Evolutionary conservation across 2,113 vertebrate species (phyloP).

Genomic region (Nannobrachium achirus): DNA sequence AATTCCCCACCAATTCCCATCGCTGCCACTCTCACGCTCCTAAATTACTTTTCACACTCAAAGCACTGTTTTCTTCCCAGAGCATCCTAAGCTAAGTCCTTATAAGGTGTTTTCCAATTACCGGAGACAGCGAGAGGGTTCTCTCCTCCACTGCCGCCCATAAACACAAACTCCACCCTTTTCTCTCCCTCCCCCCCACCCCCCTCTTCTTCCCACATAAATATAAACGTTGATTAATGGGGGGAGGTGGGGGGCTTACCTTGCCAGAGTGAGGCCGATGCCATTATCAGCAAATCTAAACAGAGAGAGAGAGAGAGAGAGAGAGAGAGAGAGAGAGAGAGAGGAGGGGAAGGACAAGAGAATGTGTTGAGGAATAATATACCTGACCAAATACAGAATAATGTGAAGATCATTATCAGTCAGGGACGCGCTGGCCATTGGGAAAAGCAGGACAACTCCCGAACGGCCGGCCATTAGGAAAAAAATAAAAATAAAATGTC

Average conservation of each 20-base stretch:
- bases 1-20: constrained; percentile 26
- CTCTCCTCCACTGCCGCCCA: constrained; percentile 31
- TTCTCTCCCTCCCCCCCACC: too few relatives aligned
- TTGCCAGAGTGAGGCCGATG: constrained; percentile 94
- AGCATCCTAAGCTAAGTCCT: constrained; percentile 42
- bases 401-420: constrained; percentile 1
- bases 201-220: constrained; percentile 14
- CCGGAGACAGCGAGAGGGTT: constrained; percentile 6
- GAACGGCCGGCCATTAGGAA: too few relatives aligned
- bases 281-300: constrained; percentile 96
- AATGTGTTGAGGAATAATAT: constrained; percentile 6
- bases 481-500: too few relatives aligned
- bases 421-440: too few relatives aligned
- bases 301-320: constrained; percentile 41
- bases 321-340: neutral
- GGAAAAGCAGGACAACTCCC: too few relatives aligned
- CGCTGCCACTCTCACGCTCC: constrained; percentile 29
- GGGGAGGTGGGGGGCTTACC: constrained; percentile 81
- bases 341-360: neutral
- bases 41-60: constrained; percentile 64
- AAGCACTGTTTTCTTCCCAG: constrained; percentile 37
- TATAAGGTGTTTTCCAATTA: constrained; percentile 74
- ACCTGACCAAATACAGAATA: neutral
- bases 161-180: constrained; percentile 40
- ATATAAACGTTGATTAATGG: constrained; percentile 31